phyloP scores from a whole-genome alignment of 2,797 vertebrate genomes.

The Sandelia bainsii region DNA sequence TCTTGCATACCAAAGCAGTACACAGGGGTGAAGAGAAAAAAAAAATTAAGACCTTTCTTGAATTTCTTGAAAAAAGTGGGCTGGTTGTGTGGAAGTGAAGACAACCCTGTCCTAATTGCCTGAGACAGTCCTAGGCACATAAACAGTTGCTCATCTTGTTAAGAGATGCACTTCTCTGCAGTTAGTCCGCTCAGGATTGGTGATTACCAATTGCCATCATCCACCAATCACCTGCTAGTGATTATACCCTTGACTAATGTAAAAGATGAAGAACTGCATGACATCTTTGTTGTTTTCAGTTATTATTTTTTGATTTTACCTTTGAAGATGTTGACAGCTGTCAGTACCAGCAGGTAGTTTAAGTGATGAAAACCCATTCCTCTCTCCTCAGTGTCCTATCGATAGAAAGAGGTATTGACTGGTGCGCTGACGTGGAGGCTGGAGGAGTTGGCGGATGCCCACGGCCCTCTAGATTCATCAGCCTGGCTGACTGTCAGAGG shows the following conservation, averaged over 20 bases:
- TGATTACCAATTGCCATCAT: slow-evolving; percentile 45
- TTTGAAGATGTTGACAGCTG: slow-evolving; percentile 48
- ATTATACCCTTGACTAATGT: slow-evolving; percentile 29
- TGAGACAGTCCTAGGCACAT: slow-evolving; percentile 26
- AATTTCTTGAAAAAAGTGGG: slow-evolving; percentile 12
- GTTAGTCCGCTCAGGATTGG: slow-evolving; percentile 39
- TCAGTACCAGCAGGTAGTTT: slow-evolving; percentile 55
- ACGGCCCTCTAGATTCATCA: slow-evolving; percentile 64
- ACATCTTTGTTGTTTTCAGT: slow-evolving; percentile 26
- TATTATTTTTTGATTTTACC: slow-evolving; percentile 40
- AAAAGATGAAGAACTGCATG: slow-evolving; percentile 11
- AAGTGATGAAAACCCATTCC: slow-evolving; percentile 55
- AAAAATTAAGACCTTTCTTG: slow-evolving; percentile 1
- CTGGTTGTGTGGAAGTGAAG: slow-evolving; percentile 32
- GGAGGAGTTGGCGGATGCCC: slow-evolving; percentile 52
- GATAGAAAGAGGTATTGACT: slow-evolving; percentile 68
- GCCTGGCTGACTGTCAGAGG: slow-evolving; percentile 61
- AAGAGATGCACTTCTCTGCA: slow-evolving; percentile 30
- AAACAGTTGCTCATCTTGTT: slow-evolving; percentile 57
- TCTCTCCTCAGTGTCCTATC: slow-evolving; percentile 55
- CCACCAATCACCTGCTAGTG: slow-evolving; percentile 43
- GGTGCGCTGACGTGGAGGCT: slow-evolving; percentile 49
- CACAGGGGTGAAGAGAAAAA: neutral
- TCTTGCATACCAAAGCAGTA: neutral
- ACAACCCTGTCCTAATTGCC: slow-evolving; percentile 37